These are phyloP conservation scores for Eupithecia inturbata DNA, from an alignment of 2,888 invertebrate species.

Conservation along the genomic window DNA sequence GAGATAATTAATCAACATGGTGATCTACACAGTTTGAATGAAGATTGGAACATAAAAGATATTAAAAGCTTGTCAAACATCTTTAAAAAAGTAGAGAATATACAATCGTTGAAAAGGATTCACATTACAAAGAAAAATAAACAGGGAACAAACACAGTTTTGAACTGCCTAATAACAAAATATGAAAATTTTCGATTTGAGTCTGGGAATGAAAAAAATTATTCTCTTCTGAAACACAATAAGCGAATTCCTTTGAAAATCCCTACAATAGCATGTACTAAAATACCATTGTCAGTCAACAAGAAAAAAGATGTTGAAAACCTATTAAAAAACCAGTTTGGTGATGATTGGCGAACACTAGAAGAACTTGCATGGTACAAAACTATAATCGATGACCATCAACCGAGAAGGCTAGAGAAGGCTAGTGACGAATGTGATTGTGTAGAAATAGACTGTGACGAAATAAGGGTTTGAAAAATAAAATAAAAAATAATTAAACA, in stretches of 20 bases:
- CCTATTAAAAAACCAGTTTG: too few relatives aligned
- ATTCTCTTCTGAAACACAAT: not conserved
- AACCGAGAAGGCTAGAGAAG: slow-evolving; percentile 4
- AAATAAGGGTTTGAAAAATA: too few relatives aligned
- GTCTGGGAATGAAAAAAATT: too few relatives aligned
- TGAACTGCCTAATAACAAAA: not conserved
- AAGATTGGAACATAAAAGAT: too few relatives aligned
- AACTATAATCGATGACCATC: slow-evolving; percentile 4
- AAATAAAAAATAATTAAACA: not conserved
- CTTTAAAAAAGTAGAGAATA: too few relatives aligned
- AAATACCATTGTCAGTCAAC: not conserved
- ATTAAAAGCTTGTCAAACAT: too few relatives aligned
- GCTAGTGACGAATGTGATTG: slow-evolving; percentile 4
- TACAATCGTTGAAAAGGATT: too few relatives aligned
- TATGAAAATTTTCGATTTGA: too few relatives aligned
- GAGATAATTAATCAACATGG: too few relatives aligned
- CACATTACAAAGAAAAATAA: too few relatives aligned
- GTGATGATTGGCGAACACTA: slow-evolving; percentile 4
- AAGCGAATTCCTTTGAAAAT: not conserved
- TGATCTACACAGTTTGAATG: too few relatives aligned
- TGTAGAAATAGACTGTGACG: not conserved
- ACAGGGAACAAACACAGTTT: too few relatives aligned
- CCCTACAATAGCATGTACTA: not conserved
- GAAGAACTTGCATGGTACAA: slow-evolving; percentile 4
- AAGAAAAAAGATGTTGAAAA: slow-evolving; percentile 3